These are phyloP conservation scores for Ceratoteleas bidentatus DNA, from an alignment of 1,140 invertebrate species.

Conservation along the genomic window DNA sequence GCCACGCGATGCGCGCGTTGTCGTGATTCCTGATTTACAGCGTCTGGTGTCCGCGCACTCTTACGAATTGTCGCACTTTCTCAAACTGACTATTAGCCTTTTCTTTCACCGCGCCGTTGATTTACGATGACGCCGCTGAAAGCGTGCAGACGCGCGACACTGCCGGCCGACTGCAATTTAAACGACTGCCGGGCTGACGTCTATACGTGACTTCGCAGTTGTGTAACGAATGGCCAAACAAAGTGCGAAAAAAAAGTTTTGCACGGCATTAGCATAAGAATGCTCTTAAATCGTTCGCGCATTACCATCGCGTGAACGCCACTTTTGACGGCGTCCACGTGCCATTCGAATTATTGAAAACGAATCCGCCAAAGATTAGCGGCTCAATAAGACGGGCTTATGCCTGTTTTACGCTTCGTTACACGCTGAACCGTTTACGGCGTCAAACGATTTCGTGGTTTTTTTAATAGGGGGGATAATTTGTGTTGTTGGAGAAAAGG, in stretches of 20 bases:
- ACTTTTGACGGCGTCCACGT: neutral
- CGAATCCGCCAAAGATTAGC: slow-evolving; percentile 15
- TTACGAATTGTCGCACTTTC: slow-evolving; percentile 41
- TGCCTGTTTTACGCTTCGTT: slow-evolving; percentile 6
- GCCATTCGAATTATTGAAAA: slow-evolving; percentile 23
- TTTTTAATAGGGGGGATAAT: neutral
- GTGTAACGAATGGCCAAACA: slow-evolving; percentile 47
- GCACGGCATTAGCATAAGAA: slow-evolving; percentile 23
- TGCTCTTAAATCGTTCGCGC: slow-evolving; percentile 23
- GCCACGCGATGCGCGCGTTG: slow-evolving; percentile 34
- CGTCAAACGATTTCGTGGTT: neutral
- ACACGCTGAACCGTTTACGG: slow-evolving; percentile 6
- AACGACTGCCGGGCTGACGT: slow-evolving; percentile 35
- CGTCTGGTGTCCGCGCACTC: slow-evolving; percentile 17
- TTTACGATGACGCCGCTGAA: slow-evolving; percentile 34
- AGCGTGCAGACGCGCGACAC: slow-evolving; percentile 30
- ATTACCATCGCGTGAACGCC: slow-evolving; percentile 19
- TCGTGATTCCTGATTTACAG: slow-evolving; percentile 44
- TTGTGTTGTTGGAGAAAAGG: no score
- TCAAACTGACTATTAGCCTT: slow-evolving; percentile 45
- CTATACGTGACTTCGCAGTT: slow-evolving; percentile 47
- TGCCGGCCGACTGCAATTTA: slow-evolving; percentile 33
- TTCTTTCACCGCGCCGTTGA: slow-evolving; percentile 45
- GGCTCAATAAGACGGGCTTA: slow-evolving; percentile 27
- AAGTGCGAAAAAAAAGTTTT: slow-evolving; percentile 30